Evolutionary conservation across 2,797 vertebrate species (phyloP), one percentile per base, ranked within the genome.

Genomic region (Sebastes variabilis): DNA sequence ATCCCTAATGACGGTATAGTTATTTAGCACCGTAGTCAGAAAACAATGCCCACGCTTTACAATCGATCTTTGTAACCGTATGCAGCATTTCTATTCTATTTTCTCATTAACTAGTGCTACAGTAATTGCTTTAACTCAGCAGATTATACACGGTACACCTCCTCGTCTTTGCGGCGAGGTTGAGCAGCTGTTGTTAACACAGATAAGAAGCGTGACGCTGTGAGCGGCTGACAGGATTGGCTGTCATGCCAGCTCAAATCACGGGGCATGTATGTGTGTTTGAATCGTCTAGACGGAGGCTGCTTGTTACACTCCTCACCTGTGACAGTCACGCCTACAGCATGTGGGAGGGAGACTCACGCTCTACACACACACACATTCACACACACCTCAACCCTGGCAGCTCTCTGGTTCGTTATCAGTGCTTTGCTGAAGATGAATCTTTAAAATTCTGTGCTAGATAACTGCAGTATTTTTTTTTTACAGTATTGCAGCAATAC

Each of bases 291-390:
- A 14, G 80, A 83, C 5, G 58, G 66, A 66, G 70, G 75, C 54
- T 80, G 81, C 82, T 84, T 73, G 82, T 90, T 82, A 73, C 76
- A 81, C 77, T 87, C 56, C 74, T 89, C 78, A 90, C 84, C 84
- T 91, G 83, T 91, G 88, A 88, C 89, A 89, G 77, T 77, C 54
- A 52, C 29, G 42, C 77, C 86, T 77, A 34, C 75, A 85, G 73
- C 75, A 66, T 18, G 65, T 76, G 14, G 54, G 46, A 76, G 20
- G 74, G 54, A 72, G 12, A 52, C 52, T 62, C 34, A 14, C 3
- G 3, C 20, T 34, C 12, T 36, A 34, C 4, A 22, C 6, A 69
- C 54, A 54, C 4, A 69, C 54, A 54, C 25, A 54, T 18, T 29
- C 9, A 38, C 29, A 55, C 66, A 49, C 64, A 72, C 18, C 46